Base-by-base conservation (phyloP, 2,888 invertebrate genomes). In the Spisula subtruncata region DNA sequence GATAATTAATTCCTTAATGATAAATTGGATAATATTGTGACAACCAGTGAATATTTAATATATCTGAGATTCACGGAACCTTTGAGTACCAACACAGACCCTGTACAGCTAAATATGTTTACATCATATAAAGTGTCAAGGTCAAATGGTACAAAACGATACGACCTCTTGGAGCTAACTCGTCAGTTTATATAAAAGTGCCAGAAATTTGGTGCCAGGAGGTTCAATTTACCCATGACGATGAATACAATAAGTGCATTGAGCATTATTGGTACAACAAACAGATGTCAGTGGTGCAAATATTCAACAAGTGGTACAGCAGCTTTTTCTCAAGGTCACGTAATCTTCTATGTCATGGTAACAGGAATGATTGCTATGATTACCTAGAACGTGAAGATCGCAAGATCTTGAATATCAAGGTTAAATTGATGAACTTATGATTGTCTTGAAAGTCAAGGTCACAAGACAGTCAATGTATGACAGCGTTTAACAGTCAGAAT, bases 21-120 rank as follows among this genome's bases (percentile, higher is more conserved):
- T 51, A n/a, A n/a, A n/a, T n/a, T n/a, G n/a, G n/a, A n/a, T n/a
- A 51, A 51, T 14, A 51, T 51, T 51, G 51, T 51, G 51, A 66
- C 60, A 66, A 66, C 60, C 60, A 66, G 5, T 25, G 25, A 66
- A 66, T 25, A 66, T 25, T 66, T n/a, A 66, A 66, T 66, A 25
- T 10, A n/a, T n/a, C 60, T 60, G 60, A 66, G 60, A 66, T 66
- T 66, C 60, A 66, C 60, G 25, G 25, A 66, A 66, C 60, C 25
- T n/a, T 66, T 66, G 6, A 66, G n/a, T 60, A 60, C 60, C 25
- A 60, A 25, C n/a, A 25, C 20, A 66, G 0, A 66, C 25, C 25
- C 41, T 41, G 41, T 41, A 41, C 8, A 41, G 41, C 41, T 66
- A 66, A 25, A 66, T 66, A 20, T 25, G 25, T 20, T n/a, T 5